Conservation (phyloP, 2,888 invertebrate genomes). For the Microdon myrmicae region DNA sequence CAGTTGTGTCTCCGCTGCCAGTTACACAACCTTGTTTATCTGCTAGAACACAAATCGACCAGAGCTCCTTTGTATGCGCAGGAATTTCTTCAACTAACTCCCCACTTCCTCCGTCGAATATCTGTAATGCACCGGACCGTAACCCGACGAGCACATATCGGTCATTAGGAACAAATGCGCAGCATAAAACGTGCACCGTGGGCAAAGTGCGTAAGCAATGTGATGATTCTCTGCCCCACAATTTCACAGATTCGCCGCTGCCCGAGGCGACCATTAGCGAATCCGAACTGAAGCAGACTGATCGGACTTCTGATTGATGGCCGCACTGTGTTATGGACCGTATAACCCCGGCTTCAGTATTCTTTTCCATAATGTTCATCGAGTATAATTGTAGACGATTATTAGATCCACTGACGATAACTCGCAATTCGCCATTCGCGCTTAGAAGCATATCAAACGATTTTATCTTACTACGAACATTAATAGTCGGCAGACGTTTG, state of each 20-base stretch:
- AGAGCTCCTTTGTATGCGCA: slow-evolving; percentile 84
- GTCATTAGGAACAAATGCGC: slow-evolving; percentile 87
- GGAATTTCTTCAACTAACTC: slow-evolving; percentile 82
- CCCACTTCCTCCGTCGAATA: slow-evolving; percentile 86
- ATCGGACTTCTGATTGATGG: slow-evolving; percentile 89
- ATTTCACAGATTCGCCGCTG: slow-evolving; percentile 86
- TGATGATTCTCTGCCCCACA: slow-evolving; percentile 86
- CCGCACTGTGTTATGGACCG: slow-evolving; percentile 79
- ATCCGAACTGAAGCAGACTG: slow-evolving; percentile 90
- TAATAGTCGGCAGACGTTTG: slow-evolving; percentile 74
- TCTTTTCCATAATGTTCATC: slow-evolving; percentile 66
- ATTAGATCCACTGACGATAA: slow-evolving; percentile 75
- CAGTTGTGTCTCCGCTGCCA: slow-evolving; percentile 88
- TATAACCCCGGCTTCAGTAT: slow-evolving; percentile 69
- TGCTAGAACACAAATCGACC: slow-evolving; percentile 81
- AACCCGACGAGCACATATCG: slow-evolving; percentile 88
- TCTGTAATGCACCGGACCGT: slow-evolving; percentile 82
- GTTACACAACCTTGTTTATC: slow-evolving; percentile 86
- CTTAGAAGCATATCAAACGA: slow-evolving; percentile 77
- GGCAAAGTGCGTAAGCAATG: slow-evolving; percentile 77
- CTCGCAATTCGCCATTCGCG: slow-evolving; percentile 76
- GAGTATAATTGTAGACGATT: slow-evolving; percentile 80
- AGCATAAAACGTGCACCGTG: slow-evolving; percentile 74
- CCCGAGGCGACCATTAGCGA: slow-evolving; percentile 88
- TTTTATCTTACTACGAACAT: slow-evolving; percentile 76